A percentile compares a stretch with the other conserved stretches of the same genome.
These are phyloP conservation scores for Pungitius pungitius DNA, from an alignment of 2,113 vertebrate species.

Conservation along the genomic window DNA sequence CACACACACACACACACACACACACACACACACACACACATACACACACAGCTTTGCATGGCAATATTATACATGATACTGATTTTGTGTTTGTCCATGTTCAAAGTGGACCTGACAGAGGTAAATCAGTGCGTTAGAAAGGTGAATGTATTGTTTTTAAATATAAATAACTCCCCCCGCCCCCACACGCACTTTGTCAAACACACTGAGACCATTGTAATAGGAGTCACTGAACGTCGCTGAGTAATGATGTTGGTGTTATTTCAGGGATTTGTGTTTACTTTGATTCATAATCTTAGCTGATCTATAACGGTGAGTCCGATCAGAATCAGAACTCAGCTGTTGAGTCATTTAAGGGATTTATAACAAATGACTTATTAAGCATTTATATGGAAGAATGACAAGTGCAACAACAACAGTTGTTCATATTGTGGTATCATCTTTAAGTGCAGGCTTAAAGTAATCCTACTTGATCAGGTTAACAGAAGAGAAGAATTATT, in stretches of 20 bases:
- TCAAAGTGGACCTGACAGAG: constrained; percentile 5
- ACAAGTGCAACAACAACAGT: constrained; percentile 20
- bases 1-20: constrained; percentile 9
- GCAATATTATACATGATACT: constrained; percentile 30
- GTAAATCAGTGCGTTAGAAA: neutral
- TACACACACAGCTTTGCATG: neutral
- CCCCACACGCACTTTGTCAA: constrained; percentile 13
- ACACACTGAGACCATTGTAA: constrained; percentile 1
- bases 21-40: constrained; percentile 8
- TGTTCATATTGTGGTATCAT: constrained; percentile 1
- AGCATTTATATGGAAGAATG: constrained; percentile 12
- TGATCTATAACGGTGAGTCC: neutral
- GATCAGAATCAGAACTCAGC: neutral
- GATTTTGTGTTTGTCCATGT: constrained; percentile 7
- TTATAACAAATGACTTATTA: constrained; percentile 37
- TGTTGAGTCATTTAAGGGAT: constrained; percentile 25
- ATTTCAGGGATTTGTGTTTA: neutral
- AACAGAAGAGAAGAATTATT: constrained; percentile 21
- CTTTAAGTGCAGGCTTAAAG: constrained; percentile 30
- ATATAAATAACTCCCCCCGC: neutral
- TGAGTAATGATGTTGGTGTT: constrained; percentile 11
- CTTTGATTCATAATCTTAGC: neutral
- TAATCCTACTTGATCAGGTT: constrained; percentile 46
- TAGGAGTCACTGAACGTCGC: constrained; percentile 17
- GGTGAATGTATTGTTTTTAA: constrained; percentile 29